Evolutionary conservation across 1,140 invertebrate species (phyloP).

Genomic region (Leptinotarsa defecta): DNA sequence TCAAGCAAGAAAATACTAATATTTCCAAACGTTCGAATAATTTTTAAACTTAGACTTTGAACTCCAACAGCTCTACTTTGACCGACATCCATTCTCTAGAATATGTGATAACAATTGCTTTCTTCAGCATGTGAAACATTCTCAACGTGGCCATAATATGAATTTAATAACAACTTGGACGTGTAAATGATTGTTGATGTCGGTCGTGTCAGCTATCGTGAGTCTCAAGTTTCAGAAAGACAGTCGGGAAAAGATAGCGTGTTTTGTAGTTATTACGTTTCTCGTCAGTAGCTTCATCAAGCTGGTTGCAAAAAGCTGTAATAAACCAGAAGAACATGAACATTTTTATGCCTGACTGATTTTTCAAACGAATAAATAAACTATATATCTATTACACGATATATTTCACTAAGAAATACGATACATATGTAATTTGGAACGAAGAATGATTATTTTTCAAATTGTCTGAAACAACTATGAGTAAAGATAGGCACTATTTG

Average conservation of each 20-base stretch:
- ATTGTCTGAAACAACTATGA: too few relatives aligned
- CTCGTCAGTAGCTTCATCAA: constrained; percentile 1
- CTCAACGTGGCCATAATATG: background rate
- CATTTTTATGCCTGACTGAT: background rate
- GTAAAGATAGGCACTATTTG: too few relatives aligned
- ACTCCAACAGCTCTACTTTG: too few relatives aligned
- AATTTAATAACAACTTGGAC: background rate
- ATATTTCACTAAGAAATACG: too few relatives aligned
- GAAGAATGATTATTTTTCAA: too few relatives aligned
- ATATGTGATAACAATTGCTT: background rate
- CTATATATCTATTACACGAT: background rate
- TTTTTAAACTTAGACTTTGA: too few relatives aligned
- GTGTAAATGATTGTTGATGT: background rate
- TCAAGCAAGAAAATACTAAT: too few relatives aligned
- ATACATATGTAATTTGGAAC: too few relatives aligned
- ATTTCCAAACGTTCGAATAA: too few relatives aligned
- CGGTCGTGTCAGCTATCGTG: background rate
- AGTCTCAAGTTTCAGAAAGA: constrained; percentile 2
- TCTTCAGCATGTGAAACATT: constrained; percentile 3
- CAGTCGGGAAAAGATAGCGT: background rate
- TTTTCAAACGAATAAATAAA: background rate
- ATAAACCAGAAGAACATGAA: background rate
- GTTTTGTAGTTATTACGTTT: background rate
- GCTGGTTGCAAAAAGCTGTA: background rate
- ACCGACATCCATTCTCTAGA: too few relatives aligned